A percentile compares a stretch with the other conserved stretches of the same genome.
Evolutionary conservation across 2,888 invertebrate species (phyloP).

Genomic region (Rhamphomyia laevipes): DNA sequence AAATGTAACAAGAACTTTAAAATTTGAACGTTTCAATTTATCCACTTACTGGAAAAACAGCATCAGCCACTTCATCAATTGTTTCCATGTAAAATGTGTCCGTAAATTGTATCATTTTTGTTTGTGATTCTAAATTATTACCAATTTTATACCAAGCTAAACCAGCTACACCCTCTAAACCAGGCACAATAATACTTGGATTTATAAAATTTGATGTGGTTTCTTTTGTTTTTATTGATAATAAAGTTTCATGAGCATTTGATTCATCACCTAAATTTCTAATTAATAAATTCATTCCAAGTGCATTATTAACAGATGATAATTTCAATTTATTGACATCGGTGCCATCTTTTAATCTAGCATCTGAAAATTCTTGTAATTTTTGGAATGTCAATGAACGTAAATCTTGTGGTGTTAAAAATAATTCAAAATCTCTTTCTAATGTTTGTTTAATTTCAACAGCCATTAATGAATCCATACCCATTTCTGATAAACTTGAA

Average conservation of each 20-base stretch:
- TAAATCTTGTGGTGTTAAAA: conserved; percentile 76
- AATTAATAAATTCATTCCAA: conserved; percentile 46
- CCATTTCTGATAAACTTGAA: conserved; percentile 74
- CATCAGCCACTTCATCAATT: conserved; percentile 24
- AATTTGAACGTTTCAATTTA: neutral
- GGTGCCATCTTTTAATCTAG: conserved; percentile 21
- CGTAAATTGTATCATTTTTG: conserved; percentile 28
- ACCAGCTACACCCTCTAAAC: conserved; percentile 53
- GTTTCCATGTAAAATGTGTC: conserved; percentile 23
- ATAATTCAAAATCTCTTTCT: conserved; percentile 79
- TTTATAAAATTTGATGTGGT: conserved; percentile 24
- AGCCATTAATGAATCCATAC: conserved; percentile 95
- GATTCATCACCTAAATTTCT: conserved; percentile 51
- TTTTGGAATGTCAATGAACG: conserved; percentile 59
- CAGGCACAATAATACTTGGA: conserved; percentile 45
- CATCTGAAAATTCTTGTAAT: conserved; percentile 30
- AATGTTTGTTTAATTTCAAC: conserved; percentile 90
- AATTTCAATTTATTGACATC: conserved; percentile 30
- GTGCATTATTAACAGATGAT: conserved; percentile 23
- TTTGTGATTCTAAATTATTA: conserved; percentile 19
- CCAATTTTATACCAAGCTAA: conserved; percentile 33
- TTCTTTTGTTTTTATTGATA: conserved; percentile 43
- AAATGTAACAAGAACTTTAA: neutral
- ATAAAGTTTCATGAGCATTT: conserved; percentile 40
- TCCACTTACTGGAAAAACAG: conserved; percentile 24